Evolutionary conservation across 2,888 invertebrate genomes (phyloP).

Genomic region (Furcula furcula): DNA sequence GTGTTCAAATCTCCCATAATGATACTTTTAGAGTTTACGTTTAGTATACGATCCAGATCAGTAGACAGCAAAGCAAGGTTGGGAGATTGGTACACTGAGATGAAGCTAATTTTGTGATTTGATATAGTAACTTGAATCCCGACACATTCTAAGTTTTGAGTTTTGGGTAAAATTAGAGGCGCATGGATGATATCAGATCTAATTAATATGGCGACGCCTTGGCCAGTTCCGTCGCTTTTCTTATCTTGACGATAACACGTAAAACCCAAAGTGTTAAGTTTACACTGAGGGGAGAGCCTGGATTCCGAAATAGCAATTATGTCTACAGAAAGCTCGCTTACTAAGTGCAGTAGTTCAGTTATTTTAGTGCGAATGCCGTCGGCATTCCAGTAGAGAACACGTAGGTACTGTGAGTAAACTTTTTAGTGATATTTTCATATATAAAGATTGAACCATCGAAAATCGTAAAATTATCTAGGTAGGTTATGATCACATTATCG

Average conservation of each 20-base stretch:
- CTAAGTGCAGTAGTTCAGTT: slow-evolving; percentile 3
- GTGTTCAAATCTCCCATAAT: too few species aligned
- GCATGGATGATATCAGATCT: slow-evolving; percentile 3
- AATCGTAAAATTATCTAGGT: too few species aligned
- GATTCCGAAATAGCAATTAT: slow-evolving; percentile 6
- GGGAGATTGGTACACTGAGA: slow-evolving; percentile 7
- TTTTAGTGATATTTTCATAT: too few species aligned
- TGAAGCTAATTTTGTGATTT: not conserved
- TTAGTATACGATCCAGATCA: slow-evolving; percentile 4
- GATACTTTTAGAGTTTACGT: too few species aligned
- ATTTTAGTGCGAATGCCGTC: slow-evolving; percentile 9
- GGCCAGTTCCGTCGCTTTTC: slow-evolving; percentile 2
- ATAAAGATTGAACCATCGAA: too few species aligned
- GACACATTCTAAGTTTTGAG: slow-evolving; percentile 3
- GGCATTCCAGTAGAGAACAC: slow-evolving; percentile 7
- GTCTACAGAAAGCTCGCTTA: slow-evolving; percentile 2
- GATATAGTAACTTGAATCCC: slow-evolving; percentile 1
- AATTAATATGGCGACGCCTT: slow-evolving; percentile 5
- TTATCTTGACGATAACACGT: slow-evolving; percentile 4
- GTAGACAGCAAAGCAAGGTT: not conserved
- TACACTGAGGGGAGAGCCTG: not conserved
- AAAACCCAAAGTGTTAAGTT: slow-evolving; percentile 1
- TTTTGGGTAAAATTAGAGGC: not conserved
- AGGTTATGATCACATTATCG: too few species aligned
- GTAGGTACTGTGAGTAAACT: slow-evolving; percentile 1